Evolutionary conservation across 2,113 vertebrate species (phyloP), one percentile per base, ranked within the genome.

Genomic region (Phocoena sinus): DNA sequence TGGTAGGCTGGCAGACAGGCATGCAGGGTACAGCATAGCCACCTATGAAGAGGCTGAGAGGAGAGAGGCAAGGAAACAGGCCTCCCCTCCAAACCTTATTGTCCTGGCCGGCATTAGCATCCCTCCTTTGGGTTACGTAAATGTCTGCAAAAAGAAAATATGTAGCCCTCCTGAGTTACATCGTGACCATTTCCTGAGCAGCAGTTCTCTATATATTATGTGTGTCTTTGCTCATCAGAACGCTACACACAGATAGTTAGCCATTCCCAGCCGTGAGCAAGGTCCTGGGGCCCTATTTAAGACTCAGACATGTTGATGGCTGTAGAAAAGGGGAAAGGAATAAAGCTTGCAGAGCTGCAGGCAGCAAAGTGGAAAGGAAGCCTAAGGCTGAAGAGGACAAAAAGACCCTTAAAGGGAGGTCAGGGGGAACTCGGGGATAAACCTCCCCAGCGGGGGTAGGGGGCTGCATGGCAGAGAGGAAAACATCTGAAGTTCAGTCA

Each of bases 1-100:
- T 96, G 95, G 95, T 86, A 96, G 80, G 80, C 82, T 95, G 82
- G 83, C 41, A 95, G 84, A 76, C 31, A 95, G 86, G 44, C 82
- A 36, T 67, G 53, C 38, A 70, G 47, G 60, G 65, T 73, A 62
- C 15, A 47, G 81, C 81, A 47, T 44, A 88, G 79, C 65, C 79
- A 33, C 53, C 23, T 84, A 63, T 50, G 74, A 68, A 44, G 74
- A 60, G 44, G 7, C 74, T 83, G 91, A 56, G 76, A 63, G 14
- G 38, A 74, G 50, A 58, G 21, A 80, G 3, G 2, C 0, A 47
- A 44, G 10, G 65, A 60, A 81, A 63, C 0, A 2, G 12, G 14
- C 8, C 14, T 93, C 44, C 74, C 53, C 50, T 67, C 7, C 26
- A 92, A 71, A 77, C 14, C 26, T 73, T 20, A 8, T 9, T 53